Base-by-base conservation (phyloP, 2,888 invertebrate genomes). In the Panopea generosa region DNA sequence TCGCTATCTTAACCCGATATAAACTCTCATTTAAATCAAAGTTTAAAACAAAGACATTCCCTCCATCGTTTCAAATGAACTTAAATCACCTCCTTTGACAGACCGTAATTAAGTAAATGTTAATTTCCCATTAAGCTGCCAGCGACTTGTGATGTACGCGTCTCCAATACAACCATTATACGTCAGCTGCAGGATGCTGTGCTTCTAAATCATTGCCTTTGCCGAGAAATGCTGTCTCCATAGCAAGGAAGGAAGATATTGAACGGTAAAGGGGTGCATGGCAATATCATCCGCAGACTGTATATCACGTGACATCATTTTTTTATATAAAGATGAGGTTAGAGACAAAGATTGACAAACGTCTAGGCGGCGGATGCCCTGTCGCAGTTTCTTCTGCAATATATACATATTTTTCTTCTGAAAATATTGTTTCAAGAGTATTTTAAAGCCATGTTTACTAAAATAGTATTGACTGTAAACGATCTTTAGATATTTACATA, bases 81-180 rank as follows among this genome's bases (percentile, higher is more conserved):
- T 43, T 71, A 71, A 65, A 71, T 71, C 71, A 62, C 52, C 29
- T 14, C 40, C 27, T 38, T 40, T 77, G 75, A 68, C 74, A 79
- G 68, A 38, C 24, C 50, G 75, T 80, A 80, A 80, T 72, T 72
- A 80, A 68, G 72, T 80, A 69, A 76, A 80, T 73, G 79, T 80
- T 80, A 80, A 76, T 75, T 72, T 66, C 65, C 33, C 72, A 80
- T 69, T 69, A 72, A 59, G 55, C 63, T 67, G 63, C 66, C 74
- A 59, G 40, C 59, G 49, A 55, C 53, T 60, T 59, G 61, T 69
- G 68, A 72, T 72, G 73, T 66, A 69, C 50, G 50, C 47, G 71
- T 67, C 71, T 50, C 75, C 61, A 68, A 65, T 29, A 67, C 47
- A 68, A 71, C 79, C 61, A 61, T 69, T 65, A 71, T 57, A 61